Conservation (phyloP, 2,797 vertebrate species). For the Rhabdophis nuchalis region DNA sequence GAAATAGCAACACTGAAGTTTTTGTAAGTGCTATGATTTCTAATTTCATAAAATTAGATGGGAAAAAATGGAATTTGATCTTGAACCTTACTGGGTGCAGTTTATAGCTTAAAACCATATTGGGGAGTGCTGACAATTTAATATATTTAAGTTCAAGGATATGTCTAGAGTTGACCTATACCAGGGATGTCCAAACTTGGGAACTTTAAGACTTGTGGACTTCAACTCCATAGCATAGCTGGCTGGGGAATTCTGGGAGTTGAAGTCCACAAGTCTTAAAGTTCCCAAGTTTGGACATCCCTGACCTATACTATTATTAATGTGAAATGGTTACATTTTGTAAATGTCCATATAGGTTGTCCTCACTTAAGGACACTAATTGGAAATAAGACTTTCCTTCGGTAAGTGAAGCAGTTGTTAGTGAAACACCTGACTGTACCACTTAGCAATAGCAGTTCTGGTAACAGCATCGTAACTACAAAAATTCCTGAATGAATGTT, state of each 20-base stretch:
- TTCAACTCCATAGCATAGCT: no score
- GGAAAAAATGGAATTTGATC: background rate
- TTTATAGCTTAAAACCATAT: background rate
- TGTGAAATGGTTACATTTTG: background rate
- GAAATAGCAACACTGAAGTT: slow-evolving; percentile 53
- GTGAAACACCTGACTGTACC: background rate
- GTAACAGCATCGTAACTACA: background rate
- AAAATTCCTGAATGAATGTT: background rate
- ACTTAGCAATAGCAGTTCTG: background rate
- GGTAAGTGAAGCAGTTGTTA: background rate
- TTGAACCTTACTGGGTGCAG: background rate
- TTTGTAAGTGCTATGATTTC: slow-evolving; percentile 44
- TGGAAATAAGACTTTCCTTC: background rate
- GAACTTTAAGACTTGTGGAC: no score
- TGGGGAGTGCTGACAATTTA: background rate
- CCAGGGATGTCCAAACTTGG: no score
- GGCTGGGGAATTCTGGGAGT: no score
- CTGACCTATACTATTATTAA: background rate
- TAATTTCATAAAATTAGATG: background rate
- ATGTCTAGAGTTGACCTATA: background rate
- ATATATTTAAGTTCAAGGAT: background rate
- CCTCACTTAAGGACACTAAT: background rate
- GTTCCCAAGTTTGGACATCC: no score
- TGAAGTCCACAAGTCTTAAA: no score
- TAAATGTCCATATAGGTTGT: background rate